These are phyloP conservation scores for Trachymyrmex septentrionalis DNA, from an alignment of 1,140 invertebrate genomes.

Conservation along the genomic window DNA sequence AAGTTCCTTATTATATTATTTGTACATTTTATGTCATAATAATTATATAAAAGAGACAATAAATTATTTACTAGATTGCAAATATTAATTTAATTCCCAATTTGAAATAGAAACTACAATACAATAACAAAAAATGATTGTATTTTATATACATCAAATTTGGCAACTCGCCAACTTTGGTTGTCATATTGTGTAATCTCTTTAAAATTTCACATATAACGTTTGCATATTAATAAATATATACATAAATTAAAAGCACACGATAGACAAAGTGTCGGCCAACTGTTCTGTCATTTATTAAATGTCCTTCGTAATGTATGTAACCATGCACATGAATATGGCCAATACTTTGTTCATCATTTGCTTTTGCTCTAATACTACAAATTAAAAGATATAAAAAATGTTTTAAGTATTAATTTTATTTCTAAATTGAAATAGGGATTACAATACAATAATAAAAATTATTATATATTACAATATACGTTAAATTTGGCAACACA, in stretches of 20 bases:
- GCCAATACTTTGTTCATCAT: too few relatives aligned
- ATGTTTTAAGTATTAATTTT: neutral
- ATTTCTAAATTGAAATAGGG: neutral
- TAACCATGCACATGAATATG: too few relatives aligned
- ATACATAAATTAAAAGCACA: neutral
- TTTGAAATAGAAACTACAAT: neutral
- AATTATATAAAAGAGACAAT: neutral
- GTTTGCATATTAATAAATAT: too few relatives aligned
- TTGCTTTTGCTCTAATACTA: too few relatives aligned
- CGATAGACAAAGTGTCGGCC: too few relatives aligned
- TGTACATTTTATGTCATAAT: constrained; percentile 21
- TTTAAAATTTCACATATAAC: neutral
- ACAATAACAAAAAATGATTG: constrained; percentile 1
- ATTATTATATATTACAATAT: neutral
- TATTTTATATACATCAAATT: neutral
- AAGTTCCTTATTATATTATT: constrained; percentile 41
- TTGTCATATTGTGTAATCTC: neutral
- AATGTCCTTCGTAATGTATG: too few relatives aligned
- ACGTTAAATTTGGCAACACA: neutral
- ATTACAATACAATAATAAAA: neutral
- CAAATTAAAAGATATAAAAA: constrained; percentile 1
- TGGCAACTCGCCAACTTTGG: neutral
- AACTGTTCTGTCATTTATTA: too few relatives aligned
- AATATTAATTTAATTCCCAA: neutral
- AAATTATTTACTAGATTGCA: neutral